These are phyloP conservation scores for Notamacropus eugenii DNA, from an alignment of 2,797 vertebrate species.

Conservation along the genomic window DNA sequence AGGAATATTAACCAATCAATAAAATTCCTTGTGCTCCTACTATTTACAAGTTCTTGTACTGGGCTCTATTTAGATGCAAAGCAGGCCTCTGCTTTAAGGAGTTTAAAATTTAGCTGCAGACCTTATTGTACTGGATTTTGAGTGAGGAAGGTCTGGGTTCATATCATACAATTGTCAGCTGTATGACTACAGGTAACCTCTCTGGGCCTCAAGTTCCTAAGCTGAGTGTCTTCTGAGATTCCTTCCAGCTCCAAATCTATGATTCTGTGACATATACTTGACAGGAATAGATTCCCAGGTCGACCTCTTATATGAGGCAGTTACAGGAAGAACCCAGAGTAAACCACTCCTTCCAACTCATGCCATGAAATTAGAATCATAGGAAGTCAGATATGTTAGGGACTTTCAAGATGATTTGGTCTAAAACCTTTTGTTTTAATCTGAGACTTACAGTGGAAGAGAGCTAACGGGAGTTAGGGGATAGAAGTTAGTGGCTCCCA, in stretches of 20 bases:
- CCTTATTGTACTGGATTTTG: background rate
- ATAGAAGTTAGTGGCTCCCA: background rate
- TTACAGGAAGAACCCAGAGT: background rate
- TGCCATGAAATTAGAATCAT: background rate
- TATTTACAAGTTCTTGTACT: background rate
- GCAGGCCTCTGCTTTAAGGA: background rate
- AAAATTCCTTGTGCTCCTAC: background rate
- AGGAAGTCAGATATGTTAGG: background rate
- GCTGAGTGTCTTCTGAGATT: background rate
- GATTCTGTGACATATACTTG: background rate
- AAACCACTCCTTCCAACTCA: background rate
- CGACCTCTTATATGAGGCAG: background rate
- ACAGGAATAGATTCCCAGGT: background rate
- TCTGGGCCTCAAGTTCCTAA: background rate
- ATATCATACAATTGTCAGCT: background rate
- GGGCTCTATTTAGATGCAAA: background rate
- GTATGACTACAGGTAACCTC: background rate
- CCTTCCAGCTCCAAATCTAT: background rate
- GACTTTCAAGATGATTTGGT: background rate
- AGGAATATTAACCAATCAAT: background rate
- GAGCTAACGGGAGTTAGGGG: too few species aligned
- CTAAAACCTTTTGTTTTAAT: background rate
- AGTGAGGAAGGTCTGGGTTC: background rate
- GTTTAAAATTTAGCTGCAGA: background rate
- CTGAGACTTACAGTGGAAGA: background rate